Evolutionary conservation across 2,888 invertebrate genomes (phyloP).

Genomic region (Hypercompe scribonia): DNA sequence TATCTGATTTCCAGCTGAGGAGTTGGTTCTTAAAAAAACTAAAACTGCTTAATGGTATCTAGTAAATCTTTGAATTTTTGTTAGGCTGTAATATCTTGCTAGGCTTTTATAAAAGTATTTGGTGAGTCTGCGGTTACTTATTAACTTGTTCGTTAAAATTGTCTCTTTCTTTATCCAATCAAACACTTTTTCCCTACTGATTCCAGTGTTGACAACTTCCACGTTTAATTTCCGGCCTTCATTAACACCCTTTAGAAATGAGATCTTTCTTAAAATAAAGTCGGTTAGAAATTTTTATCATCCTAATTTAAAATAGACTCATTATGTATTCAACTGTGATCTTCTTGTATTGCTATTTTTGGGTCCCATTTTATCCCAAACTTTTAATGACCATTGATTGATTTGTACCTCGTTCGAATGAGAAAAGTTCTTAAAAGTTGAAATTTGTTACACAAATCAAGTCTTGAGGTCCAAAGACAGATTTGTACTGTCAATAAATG

Average conservation of each 20-base stretch:
- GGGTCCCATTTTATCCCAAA: not conserved
- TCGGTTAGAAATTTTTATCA: slow-evolving; percentile 61
- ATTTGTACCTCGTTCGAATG: not conserved
- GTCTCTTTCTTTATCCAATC: slow-evolving; percentile 32
- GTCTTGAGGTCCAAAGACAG: not conserved
- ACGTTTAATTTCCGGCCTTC: slow-evolving; percentile 70
- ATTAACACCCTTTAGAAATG: slow-evolving; percentile 63
- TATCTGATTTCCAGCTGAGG: not conserved
- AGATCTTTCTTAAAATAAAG: not conserved
- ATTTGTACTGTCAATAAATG: not conserved
- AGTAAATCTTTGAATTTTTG: not conserved
- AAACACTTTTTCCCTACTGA: slow-evolving; percentile 58
- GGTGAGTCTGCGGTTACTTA: slow-evolving; percentile 29
- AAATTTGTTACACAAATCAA: not conserved
- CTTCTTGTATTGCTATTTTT: not conserved
- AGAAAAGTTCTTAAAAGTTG: not conserved
- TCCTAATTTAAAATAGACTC: slow-evolving; percentile 39
- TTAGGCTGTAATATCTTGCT: not conserved
- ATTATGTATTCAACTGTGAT: not conserved
- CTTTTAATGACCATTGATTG: not conserved
- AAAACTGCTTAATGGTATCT: not conserved
- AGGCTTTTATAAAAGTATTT: slow-evolving; percentile 9
- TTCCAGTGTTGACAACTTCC: slow-evolving; percentile 66
- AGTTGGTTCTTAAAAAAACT: not conserved
- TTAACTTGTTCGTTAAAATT: slow-evolving; percentile 35